These are phyloP conservation scores for Plumapathes pennacea DNA, from an alignment of 92 coral and sea anemone species.

Conservation along the genomic window DNA sequence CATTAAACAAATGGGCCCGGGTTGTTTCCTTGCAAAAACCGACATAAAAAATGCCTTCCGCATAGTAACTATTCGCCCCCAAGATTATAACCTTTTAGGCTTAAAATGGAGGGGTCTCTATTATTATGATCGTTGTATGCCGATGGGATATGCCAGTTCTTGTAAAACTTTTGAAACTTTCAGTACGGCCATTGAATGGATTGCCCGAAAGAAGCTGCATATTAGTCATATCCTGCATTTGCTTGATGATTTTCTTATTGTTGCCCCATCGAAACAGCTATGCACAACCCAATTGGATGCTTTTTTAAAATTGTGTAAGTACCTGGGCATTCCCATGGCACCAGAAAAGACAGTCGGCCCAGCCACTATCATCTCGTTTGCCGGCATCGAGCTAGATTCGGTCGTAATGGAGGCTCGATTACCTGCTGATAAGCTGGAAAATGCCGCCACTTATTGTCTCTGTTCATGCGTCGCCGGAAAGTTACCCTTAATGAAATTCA, in stretches of 20 bases:
- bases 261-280: constrained; percentile 20
- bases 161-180: constrained; percentile 57
- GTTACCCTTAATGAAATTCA: not conserved
- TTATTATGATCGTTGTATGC: constrained; percentile 53
- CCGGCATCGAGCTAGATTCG: constrained; percentile 32
- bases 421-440: constrained; percentile 7
- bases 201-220: constrained; percentile 28
- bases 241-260: constrained; percentile 53
- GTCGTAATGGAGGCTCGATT: constrained; percentile 8
- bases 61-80: constrained; percentile 44
- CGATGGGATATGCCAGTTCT: constrained; percentile 57
- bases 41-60: constrained; percentile 62
- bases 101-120: constrained; percentile 33
- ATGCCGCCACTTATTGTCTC: not conserved
- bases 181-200: constrained; percentile 55
- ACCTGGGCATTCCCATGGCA: constrained; percentile 44
- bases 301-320: constrained; percentile 15
- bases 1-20: constrained; percentile 23
- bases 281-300: constrained; percentile 11
- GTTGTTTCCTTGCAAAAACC: constrained; percentile 50
- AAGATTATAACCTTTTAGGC: constrained; percentile 46
- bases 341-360: constrained; percentile 34
- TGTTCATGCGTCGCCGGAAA: not conserved
- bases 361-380: not conserved
- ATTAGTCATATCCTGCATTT: constrained; percentile 34